Conservation (phyloP, 2,888 invertebrate species). For the Zaprionus obscuricornis region DNA sequence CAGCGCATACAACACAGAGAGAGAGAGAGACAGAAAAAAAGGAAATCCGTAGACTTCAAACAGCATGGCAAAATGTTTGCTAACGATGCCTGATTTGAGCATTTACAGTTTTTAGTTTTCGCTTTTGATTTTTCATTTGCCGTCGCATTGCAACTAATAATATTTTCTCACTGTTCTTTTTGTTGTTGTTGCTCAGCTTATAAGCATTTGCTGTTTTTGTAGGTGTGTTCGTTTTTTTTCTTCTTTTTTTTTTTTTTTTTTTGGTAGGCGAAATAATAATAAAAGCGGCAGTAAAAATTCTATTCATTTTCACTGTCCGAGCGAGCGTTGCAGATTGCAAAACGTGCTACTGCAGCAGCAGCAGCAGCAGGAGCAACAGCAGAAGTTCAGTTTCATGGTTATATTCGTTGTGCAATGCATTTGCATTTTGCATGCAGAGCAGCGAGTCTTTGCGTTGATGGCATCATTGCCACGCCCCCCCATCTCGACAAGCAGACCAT, state of each 20-base stretch:
- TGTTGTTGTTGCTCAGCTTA: conserved; percentile 25
- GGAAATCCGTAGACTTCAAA: not conserved
- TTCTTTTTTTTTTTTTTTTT: too few relatives aligned
- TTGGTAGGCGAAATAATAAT: conserved; percentile 59
- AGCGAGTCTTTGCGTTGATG: conserved; percentile 50
- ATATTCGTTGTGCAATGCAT: conserved; percentile 22
- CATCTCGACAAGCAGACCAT: too few relatives aligned
- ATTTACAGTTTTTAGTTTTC: too few relatives aligned
- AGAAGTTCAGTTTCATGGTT: conserved; percentile 41
- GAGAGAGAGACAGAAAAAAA: too few relatives aligned
- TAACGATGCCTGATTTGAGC: conserved; percentile 67
- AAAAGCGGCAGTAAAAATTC: conserved; percentile 76
- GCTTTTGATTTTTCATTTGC: conserved; percentile 54
- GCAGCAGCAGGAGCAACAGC: too few relatives aligned
- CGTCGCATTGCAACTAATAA: conserved; percentile 60
- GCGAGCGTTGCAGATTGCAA: conserved; percentile 74
- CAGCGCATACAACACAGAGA: too few relatives aligned
- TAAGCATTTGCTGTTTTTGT: conserved; percentile 24
- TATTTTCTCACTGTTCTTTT: conserved; percentile 58
- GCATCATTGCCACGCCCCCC: conserved; percentile 10
- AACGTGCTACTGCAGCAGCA: conserved; percentile 72
- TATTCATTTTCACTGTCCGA: conserved; percentile 77
- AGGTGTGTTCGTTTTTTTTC: too few relatives aligned
- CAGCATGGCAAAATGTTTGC: conserved; percentile 45
- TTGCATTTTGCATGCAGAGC: conserved; percentile 65